Evolutionary conservation across 1,140 invertebrate genomes (phyloP).

Genomic region (Himalopsyche phryganea): DNA sequence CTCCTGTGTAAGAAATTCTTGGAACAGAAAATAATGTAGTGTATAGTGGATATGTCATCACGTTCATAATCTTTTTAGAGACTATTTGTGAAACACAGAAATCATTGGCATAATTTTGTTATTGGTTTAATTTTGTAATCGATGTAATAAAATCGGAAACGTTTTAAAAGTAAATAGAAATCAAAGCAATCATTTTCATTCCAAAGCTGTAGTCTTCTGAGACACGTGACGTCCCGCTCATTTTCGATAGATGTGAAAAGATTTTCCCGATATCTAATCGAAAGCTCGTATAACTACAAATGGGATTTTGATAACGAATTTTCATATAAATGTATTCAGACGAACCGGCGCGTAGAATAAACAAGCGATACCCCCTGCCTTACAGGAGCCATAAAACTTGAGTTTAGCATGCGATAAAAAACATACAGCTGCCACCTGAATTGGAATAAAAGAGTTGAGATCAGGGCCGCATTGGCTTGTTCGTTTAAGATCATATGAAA

Average conservation of each 20-base stretch:
- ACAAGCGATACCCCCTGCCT: conserved; percentile 16
- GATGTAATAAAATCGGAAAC: too few species aligned
- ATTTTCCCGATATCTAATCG: conserved; percentile 7
- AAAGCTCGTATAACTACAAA: conserved; percentile 26
- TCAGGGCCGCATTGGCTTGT: neutral
- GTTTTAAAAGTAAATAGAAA: too few species aligned
- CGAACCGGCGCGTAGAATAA: conserved; percentile 11
- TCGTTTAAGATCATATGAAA: neutral
- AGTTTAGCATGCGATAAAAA: conserved; percentile 33
- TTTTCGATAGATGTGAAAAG: neutral
- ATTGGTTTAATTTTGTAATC: too few species aligned
- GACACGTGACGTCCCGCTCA: neutral
- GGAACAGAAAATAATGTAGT: too few species aligned
- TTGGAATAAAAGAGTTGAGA: conserved; percentile 5
- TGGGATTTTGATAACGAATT: conserved; percentile 29
- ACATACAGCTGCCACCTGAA: conserved; percentile 24
- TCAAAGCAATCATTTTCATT: too few species aligned
- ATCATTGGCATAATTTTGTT: too few species aligned
- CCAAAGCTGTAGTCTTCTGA: too few species aligned
- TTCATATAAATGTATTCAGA: conserved; percentile 19
- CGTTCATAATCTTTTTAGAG: too few species aligned
- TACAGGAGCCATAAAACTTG: conserved; percentile 25
- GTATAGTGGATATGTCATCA: too few species aligned
- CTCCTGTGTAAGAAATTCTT: too few species aligned
- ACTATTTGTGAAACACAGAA: too few species aligned